These are phyloP conservation scores for Crotophaga sulcirostris DNA, from an alignment of 2,113 vertebrate genomes.

Conservation along the genomic window DNA sequence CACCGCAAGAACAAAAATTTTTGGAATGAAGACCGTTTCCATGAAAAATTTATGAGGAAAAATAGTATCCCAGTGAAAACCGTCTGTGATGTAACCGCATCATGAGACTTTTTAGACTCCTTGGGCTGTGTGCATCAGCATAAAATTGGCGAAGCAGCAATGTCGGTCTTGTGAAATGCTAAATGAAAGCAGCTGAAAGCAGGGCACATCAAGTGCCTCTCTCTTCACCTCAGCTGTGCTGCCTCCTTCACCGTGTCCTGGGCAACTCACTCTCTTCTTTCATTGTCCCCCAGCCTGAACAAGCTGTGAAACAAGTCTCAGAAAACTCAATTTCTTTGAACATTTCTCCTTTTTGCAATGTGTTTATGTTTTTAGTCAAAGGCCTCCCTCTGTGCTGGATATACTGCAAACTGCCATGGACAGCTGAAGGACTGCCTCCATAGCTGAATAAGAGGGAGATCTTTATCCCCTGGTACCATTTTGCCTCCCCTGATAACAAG, in stretches of 20 bases:
- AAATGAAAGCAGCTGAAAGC: not conserved
- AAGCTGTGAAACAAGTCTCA: not conserved
- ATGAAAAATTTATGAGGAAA: conserved; percentile 22
- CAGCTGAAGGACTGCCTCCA: not conserved
- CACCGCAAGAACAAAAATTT: not conserved
- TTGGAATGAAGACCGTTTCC: not conserved
- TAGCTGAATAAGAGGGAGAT: not conserved
- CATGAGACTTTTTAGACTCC: not conserved
- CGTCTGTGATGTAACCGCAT: not conserved
- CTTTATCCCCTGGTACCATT: not conserved
- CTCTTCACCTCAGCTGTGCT: not conserved
- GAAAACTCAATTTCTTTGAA: not conserved
- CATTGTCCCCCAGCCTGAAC: not conserved
- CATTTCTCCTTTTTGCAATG: not conserved
- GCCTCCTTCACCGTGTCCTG: not conserved
- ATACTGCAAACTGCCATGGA: not conserved
- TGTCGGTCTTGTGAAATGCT: not conserved
- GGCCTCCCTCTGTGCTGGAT: not conserved
- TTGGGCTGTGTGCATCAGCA: not conserved
- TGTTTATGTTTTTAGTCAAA: not conserved
- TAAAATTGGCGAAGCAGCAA: not conserved
- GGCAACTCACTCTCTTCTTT: not conserved
- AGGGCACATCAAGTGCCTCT: not conserved
- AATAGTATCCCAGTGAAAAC: conserved; percentile 2
- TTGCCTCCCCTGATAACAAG: not conserved